phyloP scores from a whole-genome alignment of 2,113 vertebrate genomes.

The Tyrannus savana region DNA sequence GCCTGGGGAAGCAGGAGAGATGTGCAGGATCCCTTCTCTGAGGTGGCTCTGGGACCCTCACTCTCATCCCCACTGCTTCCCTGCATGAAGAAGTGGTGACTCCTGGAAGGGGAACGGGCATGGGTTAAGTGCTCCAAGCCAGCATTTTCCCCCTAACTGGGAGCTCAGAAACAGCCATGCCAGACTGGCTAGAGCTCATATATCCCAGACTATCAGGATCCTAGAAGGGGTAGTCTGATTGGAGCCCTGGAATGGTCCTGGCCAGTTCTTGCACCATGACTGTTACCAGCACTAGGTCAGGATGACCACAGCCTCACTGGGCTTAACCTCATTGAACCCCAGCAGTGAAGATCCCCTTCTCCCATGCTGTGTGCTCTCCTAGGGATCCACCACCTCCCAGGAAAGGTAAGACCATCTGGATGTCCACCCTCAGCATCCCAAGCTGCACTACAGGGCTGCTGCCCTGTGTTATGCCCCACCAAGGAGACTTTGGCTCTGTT shows the following conservation, averaged over 20 bases:
- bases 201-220: neutral
- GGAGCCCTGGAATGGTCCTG: neutral
- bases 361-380: neutral
- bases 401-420: neutral
- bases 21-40: neutral
- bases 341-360: rapidly evolving
- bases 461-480: neutral
- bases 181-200: neutral
- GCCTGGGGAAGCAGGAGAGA: neutral
- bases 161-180: neutral
- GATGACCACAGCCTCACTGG: rapidly evolving
- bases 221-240: neutral
- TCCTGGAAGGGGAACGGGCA: neutral
- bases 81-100: neutral
- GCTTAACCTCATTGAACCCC: neutral
- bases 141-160: rapidly evolving
- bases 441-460: neutral
- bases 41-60: neutral
- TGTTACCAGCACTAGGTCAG: neutral
- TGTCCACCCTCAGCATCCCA: neutral
- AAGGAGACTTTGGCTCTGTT: neutral
- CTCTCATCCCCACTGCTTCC: neutral
- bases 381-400: neutral
- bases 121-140: neutral
- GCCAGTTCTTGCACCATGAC: neutral